phyloP scores from a whole-genome alignment of 2,113 vertebrate species.

The Elachura formosa region DNA sequence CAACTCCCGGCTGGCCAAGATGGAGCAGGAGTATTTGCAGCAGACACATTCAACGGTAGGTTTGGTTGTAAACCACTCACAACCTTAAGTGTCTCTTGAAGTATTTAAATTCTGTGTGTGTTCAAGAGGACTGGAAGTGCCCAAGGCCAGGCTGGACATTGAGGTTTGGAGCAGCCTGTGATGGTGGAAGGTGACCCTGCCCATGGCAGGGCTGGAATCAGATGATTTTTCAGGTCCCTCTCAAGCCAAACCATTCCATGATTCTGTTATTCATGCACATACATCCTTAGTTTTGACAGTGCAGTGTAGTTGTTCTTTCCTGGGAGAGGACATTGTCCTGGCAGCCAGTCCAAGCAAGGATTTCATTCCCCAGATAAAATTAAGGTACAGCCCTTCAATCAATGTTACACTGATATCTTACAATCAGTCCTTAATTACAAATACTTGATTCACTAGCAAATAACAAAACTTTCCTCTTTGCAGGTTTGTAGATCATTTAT shows the following conservation, averaged over 20 bases:
- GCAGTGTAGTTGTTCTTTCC: background rate
- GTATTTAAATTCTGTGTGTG: rapidly evolving
- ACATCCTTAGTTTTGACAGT: background rate
- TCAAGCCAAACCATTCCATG: background rate
- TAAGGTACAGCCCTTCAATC: background rate
- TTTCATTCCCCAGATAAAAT: background rate
- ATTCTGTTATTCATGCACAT: too few relatives aligned
- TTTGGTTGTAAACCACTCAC: rapidly evolving
- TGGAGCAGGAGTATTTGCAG: constrained; percentile 82
- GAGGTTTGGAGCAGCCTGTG: background rate
- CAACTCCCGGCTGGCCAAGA: constrained; percentile 80
- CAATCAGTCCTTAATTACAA: background rate
- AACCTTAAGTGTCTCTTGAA: background rate
- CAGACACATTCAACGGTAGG: constrained; percentile 83
- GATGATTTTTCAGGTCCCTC: background rate
- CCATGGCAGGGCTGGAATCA: background rate
- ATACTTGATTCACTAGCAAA: background rate
- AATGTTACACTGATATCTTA: background rate
- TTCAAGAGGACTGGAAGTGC: background rate
- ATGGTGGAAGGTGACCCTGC: background rate
- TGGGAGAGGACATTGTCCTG: background rate
- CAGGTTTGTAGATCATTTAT: background rate
- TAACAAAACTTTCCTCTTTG: background rate
- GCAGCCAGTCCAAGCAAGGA: background rate
- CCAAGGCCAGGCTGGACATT: background rate